Evolutionary conservation across 1,140 invertebrate species (phyloP).

Genomic region (Procambarus clarkii): DNA sequence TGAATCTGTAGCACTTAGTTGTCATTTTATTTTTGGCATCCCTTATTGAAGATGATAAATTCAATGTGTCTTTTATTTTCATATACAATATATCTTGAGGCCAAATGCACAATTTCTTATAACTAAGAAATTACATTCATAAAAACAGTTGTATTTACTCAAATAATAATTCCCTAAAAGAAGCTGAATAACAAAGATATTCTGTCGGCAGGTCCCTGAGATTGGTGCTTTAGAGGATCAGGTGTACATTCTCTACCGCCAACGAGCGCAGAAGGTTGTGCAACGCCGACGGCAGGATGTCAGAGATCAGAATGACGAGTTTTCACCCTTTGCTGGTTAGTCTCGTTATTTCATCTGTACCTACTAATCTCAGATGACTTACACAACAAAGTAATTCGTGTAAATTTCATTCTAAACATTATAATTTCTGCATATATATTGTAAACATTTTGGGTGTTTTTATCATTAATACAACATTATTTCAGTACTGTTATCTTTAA

Average conservation of each 20-base stretch:
- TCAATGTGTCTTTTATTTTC: background rate
- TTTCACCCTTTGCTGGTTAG: slow-evolving; percentile 74
- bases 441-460: too few species aligned
- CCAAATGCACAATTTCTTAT: slow-evolving; percentile 9
- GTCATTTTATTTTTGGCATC: background rate
- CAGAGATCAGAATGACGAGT: slow-evolving; percentile 94
- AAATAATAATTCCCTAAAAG: background rate
- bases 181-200: slow-evolving; percentile 51
- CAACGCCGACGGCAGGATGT: slow-evolving; percentile 91
- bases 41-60: background rate
- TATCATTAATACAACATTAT: too few species aligned
- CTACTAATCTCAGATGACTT: too few species aligned
- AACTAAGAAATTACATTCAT: background rate
- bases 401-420: too few species aligned
- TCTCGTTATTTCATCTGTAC: background rate
- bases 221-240: slow-evolving; percentile 87
- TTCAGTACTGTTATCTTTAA: too few species aligned
- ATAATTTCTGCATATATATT: too few species aligned
- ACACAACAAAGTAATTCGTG: too few species aligned
- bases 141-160: slow-evolving; percentile 2
- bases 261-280: slow-evolving; percentile 85
- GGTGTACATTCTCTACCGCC: slow-evolving; percentile 84
- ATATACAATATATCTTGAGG: background rate
- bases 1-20: background rate
- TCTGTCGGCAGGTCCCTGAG: slow-evolving; percentile 83